phyloP scores from a whole-genome alignment of 2,888 invertebrate genomes.

The Lagria hirta region DNA sequence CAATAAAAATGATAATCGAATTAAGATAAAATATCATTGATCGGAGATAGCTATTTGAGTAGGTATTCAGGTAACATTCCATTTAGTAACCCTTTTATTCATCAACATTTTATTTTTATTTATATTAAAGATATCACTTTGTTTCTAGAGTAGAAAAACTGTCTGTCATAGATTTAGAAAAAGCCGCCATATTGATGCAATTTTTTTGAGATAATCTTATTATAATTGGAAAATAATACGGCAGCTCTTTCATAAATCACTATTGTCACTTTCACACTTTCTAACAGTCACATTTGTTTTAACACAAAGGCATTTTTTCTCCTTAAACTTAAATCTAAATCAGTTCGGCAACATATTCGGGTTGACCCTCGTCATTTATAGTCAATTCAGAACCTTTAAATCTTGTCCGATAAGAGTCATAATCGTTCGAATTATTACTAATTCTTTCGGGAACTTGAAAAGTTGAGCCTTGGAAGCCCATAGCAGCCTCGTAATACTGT shows the following conservation, averaged over 20 bases:
- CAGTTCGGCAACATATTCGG: conserved; percentile 63
- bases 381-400: conserved; percentile 56
- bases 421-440: conserved; percentile 37
- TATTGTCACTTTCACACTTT: conserved; percentile 31
- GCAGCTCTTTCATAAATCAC: conserved; percentile 26
- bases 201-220: too few species aligned
- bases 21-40: too few species aligned
- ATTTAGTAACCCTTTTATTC: too few species aligned
- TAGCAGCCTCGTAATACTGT: conserved; percentile 64
- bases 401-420: conserved; percentile 42
- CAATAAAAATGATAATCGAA: too few species aligned
- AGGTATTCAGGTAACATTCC: conserved; percentile 18
- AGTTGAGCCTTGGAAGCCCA: conserved; percentile 71
- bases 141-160: conserved; percentile 27
- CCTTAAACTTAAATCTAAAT: conserved; percentile 52
- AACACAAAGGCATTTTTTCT: conserved; percentile 13
- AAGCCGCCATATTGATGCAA: conserved; percentile 16
- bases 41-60: too few species aligned
- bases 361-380: conserved; percentile 60
- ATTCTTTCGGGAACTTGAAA: conserved; percentile 67
- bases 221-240: conserved; percentile 12
- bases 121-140: conserved; percentile 26
- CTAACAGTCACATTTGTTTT: conserved; percentile 10
- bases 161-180: conserved; percentile 21
- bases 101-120: too few species aligned